Percentiles rank a stretch among this genome's conserved stretches.
Conservation (phyloP, 2,113 vertebrate species). For the Neotoma lepida region DNA sequence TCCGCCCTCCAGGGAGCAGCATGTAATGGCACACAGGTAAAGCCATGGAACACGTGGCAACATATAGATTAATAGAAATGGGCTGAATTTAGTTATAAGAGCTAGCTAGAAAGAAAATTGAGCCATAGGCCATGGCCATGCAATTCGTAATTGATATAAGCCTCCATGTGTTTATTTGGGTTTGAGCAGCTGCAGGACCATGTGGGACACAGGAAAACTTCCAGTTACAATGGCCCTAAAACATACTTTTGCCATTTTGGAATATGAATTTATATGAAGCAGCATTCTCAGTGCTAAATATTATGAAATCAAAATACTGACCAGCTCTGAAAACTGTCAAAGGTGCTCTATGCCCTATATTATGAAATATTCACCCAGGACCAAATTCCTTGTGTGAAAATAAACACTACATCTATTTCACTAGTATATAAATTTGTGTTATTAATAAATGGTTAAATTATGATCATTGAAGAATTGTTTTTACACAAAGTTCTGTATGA, state of each 20-base stretch:
- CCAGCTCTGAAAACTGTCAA: background rate
- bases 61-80: too few species aligned
- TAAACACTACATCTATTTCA: background rate
- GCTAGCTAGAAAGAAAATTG: too few species aligned
- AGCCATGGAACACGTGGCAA: too few species aligned
- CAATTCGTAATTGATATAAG: too few species aligned
- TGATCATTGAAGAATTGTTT: background rate
- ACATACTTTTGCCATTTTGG: background rate
- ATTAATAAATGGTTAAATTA: background rate
- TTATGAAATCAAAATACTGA: background rate
- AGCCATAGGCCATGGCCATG: too few species aligned
- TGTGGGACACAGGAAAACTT: too few species aligned
- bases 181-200: too few species aligned
- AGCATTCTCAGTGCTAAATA: background rate
- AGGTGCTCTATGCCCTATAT: background rate
- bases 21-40: too few species aligned
- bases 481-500: background rate
- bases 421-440: background rate
- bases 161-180: too few species aligned
- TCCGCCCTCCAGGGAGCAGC: too few species aligned
- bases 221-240: background rate
- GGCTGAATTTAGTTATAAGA: too few species aligned
- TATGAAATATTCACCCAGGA: background rate
- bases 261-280: background rate
- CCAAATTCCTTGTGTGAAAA: background rate